Base-by-base conservation (phyloP, 2,888 invertebrate genomes). In the Scrobipalpa atriplicella region DNA sequence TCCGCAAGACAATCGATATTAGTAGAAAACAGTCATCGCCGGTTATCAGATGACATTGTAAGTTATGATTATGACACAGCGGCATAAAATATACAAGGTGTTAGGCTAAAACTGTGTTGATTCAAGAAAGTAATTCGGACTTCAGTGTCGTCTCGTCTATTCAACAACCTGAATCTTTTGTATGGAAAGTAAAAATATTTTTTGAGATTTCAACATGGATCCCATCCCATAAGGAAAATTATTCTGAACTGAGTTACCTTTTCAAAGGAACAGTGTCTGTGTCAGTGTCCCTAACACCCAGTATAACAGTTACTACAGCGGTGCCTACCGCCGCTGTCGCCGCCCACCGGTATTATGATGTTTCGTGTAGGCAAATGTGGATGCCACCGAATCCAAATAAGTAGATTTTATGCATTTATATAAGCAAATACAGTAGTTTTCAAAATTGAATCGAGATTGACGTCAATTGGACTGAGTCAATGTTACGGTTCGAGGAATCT, bases 301-400 rank as follows among this genome's bases (percentile, higher is more conserved):
- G 29, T 29, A 29, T 29, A 29, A 29, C 29, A 3, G 29, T 29
- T 29, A 3, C 29, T 5, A 29, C 29, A 29, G 77, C 78, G 83
- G 89, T 90, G 75, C 86, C 87, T 84, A 83, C 75, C 85, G 73
- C 82, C 82, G 86, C 76, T 81, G 79, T 86, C 87, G 78, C 87
- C 83, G 79, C 81, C 78, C 75, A 78, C 78, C 67, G 75, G 79
- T 78, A 79, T 80, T 75, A 77, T 75, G 70, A 77, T 78, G 79
- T 77, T 82, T 81, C 76, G 78, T 79, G 76, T 76, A 77, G 75
- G 73, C 69, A 69, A 75, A 73, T 72, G 68, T 67, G 70, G 62
- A 64, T 56, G 18, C 54, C 13, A 56, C 54, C 54, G 66, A 38
- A 58, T 16, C 69, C 69, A 60, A 68, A 71, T 72, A 67, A 73